Percentiles rank a stretch among this genome's conserved stretches.
Conservation (phyloP, 2,113 vertebrate genomes). For the Neotragus pygmaeus region DNA sequence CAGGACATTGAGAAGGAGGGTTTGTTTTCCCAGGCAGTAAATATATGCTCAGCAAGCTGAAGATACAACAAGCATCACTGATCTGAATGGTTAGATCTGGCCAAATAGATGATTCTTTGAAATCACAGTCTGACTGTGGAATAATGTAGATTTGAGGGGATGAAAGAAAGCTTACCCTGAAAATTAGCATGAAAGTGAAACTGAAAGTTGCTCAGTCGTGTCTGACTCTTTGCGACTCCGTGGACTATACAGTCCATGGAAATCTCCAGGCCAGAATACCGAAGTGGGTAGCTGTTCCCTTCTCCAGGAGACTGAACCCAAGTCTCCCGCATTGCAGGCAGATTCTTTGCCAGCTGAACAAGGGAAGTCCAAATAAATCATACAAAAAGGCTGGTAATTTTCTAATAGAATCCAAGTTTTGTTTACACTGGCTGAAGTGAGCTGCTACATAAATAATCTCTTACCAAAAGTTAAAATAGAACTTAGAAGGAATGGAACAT, state of each 20-base stretch:
- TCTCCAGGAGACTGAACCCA: background rate
- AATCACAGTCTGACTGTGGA: background rate
- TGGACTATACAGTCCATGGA: background rate
- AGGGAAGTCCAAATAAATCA: background rate
- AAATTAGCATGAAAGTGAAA: background rate
- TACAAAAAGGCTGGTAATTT: background rate
- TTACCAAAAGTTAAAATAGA: background rate
- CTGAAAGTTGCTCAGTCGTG: background rate
- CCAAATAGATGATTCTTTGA: background rate
- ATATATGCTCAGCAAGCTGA: background rate
- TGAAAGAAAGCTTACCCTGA: background rate
- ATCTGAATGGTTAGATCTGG: background rate
- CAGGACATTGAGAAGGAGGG: background rate
- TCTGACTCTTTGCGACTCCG: background rate
- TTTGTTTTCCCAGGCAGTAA: background rate
- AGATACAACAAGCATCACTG: background rate
- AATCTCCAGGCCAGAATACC: background rate
- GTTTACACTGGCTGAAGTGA: background rate
- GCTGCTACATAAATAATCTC: background rate
- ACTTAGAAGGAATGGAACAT: background rate
- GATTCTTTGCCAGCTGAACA: background rate
- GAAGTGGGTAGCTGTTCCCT: background rate
- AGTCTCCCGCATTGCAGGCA: background rate
- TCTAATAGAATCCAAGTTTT: background rate
- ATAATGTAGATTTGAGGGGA: background rate